Conservation (phyloP, 2,888 invertebrate species). For the Amblyjoppa fuscipennis region DNA sequence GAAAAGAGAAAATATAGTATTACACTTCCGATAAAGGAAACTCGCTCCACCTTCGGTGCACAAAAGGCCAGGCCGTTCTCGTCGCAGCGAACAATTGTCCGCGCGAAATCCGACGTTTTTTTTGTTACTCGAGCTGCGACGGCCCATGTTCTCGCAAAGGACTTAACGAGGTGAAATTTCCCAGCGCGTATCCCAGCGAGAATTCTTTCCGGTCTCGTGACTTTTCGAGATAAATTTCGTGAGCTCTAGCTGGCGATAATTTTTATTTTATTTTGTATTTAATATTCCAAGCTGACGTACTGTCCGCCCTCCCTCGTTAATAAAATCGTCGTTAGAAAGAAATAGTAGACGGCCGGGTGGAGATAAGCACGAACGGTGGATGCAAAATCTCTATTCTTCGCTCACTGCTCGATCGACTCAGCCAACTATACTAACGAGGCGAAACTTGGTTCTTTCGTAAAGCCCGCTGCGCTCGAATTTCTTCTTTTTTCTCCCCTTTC, state of each 20-base stretch:
- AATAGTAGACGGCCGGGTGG: constrained; percentile 7
- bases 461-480: constrained; percentile 40
- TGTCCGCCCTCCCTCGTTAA: constrained; percentile 49
- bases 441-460: constrained; percentile 73
- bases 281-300: background rate
- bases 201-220: constrained; percentile 30
- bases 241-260: background rate
- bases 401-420: constrained; percentile 73
- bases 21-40: too few species aligned
- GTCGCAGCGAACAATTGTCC: background rate
- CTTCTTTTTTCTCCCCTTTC: constrained; percentile 19
- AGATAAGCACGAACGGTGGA: constrained; percentile 45
- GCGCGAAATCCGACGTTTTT: background rate
- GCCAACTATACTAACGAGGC: constrained; percentile 78
- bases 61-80: background rate
- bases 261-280: constrained; percentile 36
- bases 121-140: background rate
- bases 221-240: constrained; percentile 28
- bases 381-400: constrained; percentile 71
- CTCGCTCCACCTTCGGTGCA: too few species aligned
- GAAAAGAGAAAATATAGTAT: too few species aligned
- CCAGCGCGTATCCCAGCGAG: background rate
- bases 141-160: background rate
- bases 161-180: constrained; percentile 2
- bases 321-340: constrained; percentile 58